Evolutionary conservation across 2,888 invertebrate species (phyloP).

Genomic region (Drosophila percnosoma): DNA sequence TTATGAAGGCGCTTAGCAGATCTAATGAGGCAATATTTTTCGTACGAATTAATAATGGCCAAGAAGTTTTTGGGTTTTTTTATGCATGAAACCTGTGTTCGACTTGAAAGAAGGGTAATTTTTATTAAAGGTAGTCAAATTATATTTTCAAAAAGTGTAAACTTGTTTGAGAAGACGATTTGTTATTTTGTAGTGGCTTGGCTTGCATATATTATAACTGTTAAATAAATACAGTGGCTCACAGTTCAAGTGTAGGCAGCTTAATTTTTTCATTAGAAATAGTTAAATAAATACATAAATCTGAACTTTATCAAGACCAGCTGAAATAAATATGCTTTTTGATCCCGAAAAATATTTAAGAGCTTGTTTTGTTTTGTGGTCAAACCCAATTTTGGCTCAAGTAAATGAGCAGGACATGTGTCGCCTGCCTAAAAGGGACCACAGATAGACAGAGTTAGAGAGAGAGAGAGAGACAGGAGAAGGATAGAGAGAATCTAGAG

Average conservation of each 20-base stretch:
- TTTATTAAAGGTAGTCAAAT: not conserved
- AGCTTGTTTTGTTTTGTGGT: not conserved
- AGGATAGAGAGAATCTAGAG: not conserved
- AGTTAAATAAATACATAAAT: too few species aligned
- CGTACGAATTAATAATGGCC: not conserved
- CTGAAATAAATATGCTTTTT: not conserved
- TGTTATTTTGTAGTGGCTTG: not conserved
- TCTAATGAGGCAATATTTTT: not conserved
- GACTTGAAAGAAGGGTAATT: not conserved
- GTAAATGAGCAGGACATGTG: conserved; percentile 52
- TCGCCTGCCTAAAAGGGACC: conserved; percentile 13
- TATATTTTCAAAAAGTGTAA: not conserved
- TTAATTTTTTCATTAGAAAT: too few species aligned
- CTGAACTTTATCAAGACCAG: too few species aligned
- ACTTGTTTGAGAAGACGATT: not conserved
- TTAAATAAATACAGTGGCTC: not conserved
- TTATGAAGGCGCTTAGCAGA: not conserved
- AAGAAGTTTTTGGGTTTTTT: not conserved
- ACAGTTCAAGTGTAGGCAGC: too few species aligned
- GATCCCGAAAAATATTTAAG: conserved; percentile 1
- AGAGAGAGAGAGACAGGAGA: not conserved
- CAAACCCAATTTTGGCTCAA: conserved; percentile 43
- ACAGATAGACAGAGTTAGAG: too few species aligned
- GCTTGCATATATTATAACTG: not conserved
- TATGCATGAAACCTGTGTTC: not conserved